phyloP scores from a whole-genome alignment of 2,888 invertebrate species.

The Scaptomyza reducta region DNA sequence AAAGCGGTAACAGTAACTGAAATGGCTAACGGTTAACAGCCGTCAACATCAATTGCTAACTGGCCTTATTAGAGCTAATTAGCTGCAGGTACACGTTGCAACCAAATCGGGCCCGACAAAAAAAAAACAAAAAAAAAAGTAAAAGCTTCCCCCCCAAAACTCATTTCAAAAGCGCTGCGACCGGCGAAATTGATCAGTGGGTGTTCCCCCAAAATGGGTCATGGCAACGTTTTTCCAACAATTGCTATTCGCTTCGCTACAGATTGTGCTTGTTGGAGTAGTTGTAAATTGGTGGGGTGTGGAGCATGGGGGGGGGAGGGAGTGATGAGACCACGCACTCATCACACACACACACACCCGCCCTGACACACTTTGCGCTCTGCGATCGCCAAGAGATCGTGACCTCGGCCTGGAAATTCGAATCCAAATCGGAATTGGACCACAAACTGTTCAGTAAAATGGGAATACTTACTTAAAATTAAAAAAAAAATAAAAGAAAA shows the following conservation, averaged over 20 bases:
- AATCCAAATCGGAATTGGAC: constrained; percentile 26
- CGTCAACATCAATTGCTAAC: constrained; percentile 33
- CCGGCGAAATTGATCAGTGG: constrained; percentile 61
- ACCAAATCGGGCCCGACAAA: constrained; percentile 51
- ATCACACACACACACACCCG: constrained; percentile 70
- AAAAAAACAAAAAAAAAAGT: constrained; percentile 57
- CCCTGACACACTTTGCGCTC: constrained; percentile 67
- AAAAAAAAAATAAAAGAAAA: not conserved
- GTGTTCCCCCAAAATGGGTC: constrained; percentile 73
- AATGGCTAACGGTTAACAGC: constrained; percentile 26
- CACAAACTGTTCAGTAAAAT: constrained; percentile 8
- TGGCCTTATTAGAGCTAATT: constrained; percentile 57
- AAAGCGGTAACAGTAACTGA: constrained; percentile 24
- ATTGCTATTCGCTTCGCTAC: constrained; percentile 35
- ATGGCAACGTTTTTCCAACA: constrained; percentile 59
- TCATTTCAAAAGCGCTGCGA: constrained; percentile 53
- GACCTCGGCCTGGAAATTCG: constrained; percentile 47
- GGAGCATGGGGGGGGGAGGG: not conserved
- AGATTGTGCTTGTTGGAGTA: constrained; percentile 12
- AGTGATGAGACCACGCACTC: constrained; percentile 49
- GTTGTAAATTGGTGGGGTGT: not conserved
- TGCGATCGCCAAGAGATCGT: constrained; percentile 39
- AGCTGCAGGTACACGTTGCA: constrained; percentile 50
- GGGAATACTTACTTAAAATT: constrained; percentile 7
- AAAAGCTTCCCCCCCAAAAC: constrained; percentile 35